Evolutionary conservation across 2,113 vertebrate genomes (phyloP).

Genomic region (Paracanthobrama guichenoti): DNA sequence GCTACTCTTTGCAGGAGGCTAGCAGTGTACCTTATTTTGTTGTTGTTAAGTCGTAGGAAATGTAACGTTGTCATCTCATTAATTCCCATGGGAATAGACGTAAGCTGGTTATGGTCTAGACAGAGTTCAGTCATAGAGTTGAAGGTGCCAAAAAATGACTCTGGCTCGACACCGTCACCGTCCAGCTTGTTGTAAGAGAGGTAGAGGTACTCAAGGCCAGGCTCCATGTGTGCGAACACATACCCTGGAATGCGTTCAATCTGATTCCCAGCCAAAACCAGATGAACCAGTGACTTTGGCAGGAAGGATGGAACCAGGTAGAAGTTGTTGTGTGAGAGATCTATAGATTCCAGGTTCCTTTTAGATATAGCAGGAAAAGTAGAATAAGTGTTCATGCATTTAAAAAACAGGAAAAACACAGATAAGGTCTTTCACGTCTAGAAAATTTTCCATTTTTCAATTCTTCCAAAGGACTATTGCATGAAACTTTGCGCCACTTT

Average conservation of each 20-base stretch:
- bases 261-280: slow-evolving; percentile 89
- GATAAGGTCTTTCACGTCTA: neutral
- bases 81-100: slow-evolving; percentile 83
- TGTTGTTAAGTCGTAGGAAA: slow-evolving; percentile 91
- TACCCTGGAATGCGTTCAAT: slow-evolving; percentile 95
- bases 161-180: slow-evolving; percentile 81
- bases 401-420: neutral
- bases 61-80: slow-evolving; percentile 87
- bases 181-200: slow-evolving; percentile 92
- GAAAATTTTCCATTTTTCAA: neutral
- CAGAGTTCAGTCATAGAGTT: slow-evolving; percentile 89
- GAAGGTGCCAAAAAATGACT: slow-evolving; percentile 89
- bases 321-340: slow-evolving; percentile 91
- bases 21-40: slow-evolving; percentile 86
- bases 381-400: neutral
- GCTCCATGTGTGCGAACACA: slow-evolving; percentile 93
- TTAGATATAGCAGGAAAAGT: slow-evolving; percentile 43
- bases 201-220: slow-evolving; percentile 93
- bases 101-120: slow-evolving; percentile 90
- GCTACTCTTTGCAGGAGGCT: neutral
- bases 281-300: slow-evolving; percentile 89
- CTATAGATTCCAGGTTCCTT: slow-evolving; percentile 94
- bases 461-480: neutral
- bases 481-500: neutral
- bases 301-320: slow-evolving; percentile 93